Evolutionary conservation across 2,113 vertebrate species (phyloP).

Genomic region (Electrona antarctica): DNA sequence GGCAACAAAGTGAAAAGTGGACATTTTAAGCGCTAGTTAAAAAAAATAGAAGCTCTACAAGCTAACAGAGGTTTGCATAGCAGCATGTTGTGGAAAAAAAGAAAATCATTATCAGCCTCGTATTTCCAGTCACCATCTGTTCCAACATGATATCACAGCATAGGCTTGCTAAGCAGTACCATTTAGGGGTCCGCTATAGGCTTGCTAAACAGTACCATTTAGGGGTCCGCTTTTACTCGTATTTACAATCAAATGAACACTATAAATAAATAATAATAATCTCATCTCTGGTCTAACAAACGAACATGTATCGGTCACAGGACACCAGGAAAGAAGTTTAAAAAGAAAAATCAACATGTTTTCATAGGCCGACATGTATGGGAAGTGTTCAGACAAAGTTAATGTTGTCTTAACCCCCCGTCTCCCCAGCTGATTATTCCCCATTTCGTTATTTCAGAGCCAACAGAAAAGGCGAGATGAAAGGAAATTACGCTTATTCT

Average conservation of each 20-base stretch:
- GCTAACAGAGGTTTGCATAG: too few relatives aligned
- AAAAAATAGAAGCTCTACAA: too few relatives aligned
- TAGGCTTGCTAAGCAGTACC: background rate
- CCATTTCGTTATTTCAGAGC: slow-evolving; percentile 33
- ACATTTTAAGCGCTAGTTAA: too few relatives aligned
- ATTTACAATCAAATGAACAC: too few relatives aligned
- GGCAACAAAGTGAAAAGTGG: too few relatives aligned
- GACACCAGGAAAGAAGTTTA: slow-evolving; percentile 33
- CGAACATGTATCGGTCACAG: slow-evolving; percentile 26
- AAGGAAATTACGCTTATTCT: slow-evolving; percentile 31
- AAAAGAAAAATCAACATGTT: slow-evolving; percentile 56
- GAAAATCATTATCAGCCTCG: slow-evolving; percentile 52
- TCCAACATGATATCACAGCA: slow-evolving; percentile 56
- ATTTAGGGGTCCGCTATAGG: background rate
- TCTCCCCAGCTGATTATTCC: too few relatives aligned
- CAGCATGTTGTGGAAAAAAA: too few relatives aligned
- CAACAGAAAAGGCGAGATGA: slow-evolving; percentile 43
- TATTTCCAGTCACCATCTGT: slow-evolving; percentile 67
- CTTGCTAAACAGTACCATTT: background rate
- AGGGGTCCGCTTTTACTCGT: too few relatives aligned
- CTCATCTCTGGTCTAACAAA: too few relatives aligned
- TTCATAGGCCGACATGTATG: slow-evolving; percentile 16
- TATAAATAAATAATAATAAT: too few relatives aligned
- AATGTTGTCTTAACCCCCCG: slow-evolving; percentile 39
- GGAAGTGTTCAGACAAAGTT: slow-evolving; percentile 24